These are phyloP conservation scores for Pempheris klunzingeri DNA, from an alignment of 2,797 vertebrate species.

Conservation along the genomic window DNA sequence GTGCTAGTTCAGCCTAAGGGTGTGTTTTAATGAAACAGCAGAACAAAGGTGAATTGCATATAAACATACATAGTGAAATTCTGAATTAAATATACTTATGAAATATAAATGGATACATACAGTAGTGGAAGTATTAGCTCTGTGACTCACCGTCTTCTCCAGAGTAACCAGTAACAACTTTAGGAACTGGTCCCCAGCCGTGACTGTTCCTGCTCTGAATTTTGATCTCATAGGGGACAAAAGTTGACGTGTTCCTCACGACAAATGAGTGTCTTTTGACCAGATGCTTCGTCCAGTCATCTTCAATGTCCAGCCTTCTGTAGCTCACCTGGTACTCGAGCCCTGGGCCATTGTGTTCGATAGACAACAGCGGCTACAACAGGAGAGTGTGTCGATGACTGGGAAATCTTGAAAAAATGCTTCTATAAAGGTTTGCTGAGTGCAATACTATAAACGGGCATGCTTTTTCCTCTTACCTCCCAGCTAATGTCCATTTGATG, in stretches of 20 bases:
- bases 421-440: background rate
- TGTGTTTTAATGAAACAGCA: slow-evolving; percentile 3
- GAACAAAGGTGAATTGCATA: background rate
- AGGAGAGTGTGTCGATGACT: slow-evolving; percentile 25
- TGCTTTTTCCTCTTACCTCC: slow-evolving; percentile 87
- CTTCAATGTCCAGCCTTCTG: slow-evolving; percentile 85
- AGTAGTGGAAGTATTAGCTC: background rate
- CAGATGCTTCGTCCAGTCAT: slow-evolving; percentile 88
- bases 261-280: slow-evolving; percentile 88
- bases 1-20: slow-evolving; percentile 6
- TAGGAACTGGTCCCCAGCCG: slow-evolving; percentile 92
- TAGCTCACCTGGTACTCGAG: slow-evolving; percentile 95
- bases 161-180: slow-evolving; percentile 89
- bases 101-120: background rate
- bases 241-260: slow-evolving; percentile 90
- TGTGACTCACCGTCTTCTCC: slow-evolving; percentile 94
- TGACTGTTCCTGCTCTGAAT: slow-evolving; percentile 91
- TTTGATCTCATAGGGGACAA: slow-evolving; percentile 93
- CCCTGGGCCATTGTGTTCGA: slow-evolving; percentile 92
- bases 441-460: background rate
- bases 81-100: slow-evolving; percentile 2
- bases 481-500: slow-evolving; percentile 96
- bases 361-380: slow-evolving; percentile 87
- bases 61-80: background rate
- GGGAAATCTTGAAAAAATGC: background rate